Conservation (phyloP, 2,797 vertebrate genomes). For the Chiloscyllium punctatum region DNA sequence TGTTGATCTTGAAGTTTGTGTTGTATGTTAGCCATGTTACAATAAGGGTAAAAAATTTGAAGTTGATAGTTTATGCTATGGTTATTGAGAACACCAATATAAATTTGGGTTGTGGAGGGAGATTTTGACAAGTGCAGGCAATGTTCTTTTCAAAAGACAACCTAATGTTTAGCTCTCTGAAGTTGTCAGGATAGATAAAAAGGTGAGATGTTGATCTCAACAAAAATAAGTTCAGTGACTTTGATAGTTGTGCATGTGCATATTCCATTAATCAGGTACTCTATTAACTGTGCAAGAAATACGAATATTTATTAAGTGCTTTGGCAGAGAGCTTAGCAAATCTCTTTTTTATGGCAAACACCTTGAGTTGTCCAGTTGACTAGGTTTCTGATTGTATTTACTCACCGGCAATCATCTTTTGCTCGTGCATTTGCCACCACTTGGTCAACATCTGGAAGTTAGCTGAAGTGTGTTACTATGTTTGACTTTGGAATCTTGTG, state of each 20-base stretch:
- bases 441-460: background rate
- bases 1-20: background rate
- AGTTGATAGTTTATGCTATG: background rate
- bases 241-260: background rate
- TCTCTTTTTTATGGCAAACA: background rate
- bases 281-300: background rate
- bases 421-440: background rate
- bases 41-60: background rate
- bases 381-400: background rate
- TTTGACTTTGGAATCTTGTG: background rate
- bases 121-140: too few relatives aligned
- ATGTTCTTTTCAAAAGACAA: too few relatives aligned
- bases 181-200: background rate
- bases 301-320: background rate
- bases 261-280: background rate
- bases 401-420: background rate
- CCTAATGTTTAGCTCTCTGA: background rate
- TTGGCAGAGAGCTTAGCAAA: background rate
- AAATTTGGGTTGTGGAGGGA: background rate
- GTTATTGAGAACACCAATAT: background rate
- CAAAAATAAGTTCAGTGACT: background rate
- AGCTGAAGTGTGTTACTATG: background rate
- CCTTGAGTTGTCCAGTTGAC: background rate
- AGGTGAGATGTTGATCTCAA: background rate
- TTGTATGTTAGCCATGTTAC: background rate